phyloP scores from a whole-genome alignment of 2,113 vertebrate genomes.

The Limanda limanda region DNA sequence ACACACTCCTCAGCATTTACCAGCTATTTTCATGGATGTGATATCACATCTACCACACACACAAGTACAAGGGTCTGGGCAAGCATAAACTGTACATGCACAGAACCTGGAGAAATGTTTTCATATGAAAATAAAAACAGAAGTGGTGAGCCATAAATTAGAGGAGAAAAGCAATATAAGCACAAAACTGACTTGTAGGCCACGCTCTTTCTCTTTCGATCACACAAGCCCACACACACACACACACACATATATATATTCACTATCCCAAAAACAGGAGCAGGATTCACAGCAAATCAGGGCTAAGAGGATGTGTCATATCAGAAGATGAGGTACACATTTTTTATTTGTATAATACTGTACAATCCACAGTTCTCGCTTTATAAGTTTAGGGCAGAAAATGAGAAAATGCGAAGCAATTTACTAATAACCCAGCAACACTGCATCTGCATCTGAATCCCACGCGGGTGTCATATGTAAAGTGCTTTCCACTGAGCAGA shows the following conservation, averaged over 20 bases:
- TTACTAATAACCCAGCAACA: conserved; percentile 41
- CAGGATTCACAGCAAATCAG: conserved; percentile 15
- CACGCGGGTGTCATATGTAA: conserved; percentile 54
- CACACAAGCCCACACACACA: neutral
- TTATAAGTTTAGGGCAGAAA: conserved; percentile 23
- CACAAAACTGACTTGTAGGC: neutral
- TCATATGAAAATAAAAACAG: conserved; percentile 28
- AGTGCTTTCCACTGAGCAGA: conserved; percentile 49
- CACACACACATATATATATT: conserved; percentile 9
- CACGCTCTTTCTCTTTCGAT: too few relatives aligned
- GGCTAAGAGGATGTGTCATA: conserved; percentile 23
- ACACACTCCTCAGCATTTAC: conserved; percentile 12
- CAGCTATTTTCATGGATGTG: conserved; percentile 40
- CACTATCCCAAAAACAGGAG: conserved; percentile 5
- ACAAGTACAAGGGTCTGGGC: neutral
- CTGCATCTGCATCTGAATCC: conserved; percentile 51
- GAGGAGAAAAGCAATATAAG: conserved; percentile 38
- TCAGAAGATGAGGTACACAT: conserved; percentile 15
- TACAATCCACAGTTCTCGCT: neutral
- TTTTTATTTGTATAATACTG: too few relatives aligned
- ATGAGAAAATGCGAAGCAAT: conserved; percentile 24
- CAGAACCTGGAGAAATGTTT: conserved; percentile 10
- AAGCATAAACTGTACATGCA: neutral
- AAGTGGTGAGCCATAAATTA: neutral
- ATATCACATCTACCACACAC: conserved; percentile 12